Evolutionary conservation across 1,140 invertebrate species (phyloP), one percentile per base, ranked within the genome.

Genomic region (Orussus abietinus): DNA sequence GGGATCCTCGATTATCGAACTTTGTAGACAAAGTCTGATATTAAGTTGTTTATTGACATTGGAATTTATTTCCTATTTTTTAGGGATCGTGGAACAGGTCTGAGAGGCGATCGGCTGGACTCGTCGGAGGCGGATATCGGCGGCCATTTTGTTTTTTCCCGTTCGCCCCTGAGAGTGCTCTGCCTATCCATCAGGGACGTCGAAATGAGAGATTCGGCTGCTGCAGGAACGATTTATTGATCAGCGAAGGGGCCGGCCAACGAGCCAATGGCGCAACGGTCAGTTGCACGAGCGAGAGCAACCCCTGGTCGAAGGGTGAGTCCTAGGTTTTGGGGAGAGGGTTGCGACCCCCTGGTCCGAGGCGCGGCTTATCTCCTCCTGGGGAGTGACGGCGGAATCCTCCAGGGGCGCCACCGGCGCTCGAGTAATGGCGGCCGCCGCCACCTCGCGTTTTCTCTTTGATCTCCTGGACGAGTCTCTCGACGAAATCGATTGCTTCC

Each of bases 141-240:
- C 22, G 6, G 6, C n/a, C 22, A 25, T 25, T 25, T 25, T 25
- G 6, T n/a, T n/a, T n/a, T n/a, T n/a, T n/a, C n/a, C n/a, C n/a
- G n/a, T n/a, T n/a, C n/a, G n/a, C n/a, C 6, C n/a, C 6, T 6
- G 22, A 25, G 22, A 25, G 22, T 6, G n/a, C 22, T 6, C 6
- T 25, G 6, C 34, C 18, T 18, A 36, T 36, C 34, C 34, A 36
- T 36, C 34, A 36, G 21, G 30, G 36, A 21, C 34, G 37, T 44
- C 34, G 25, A 36, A 36, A 36, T 36, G 34, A 36, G 34, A 15
- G 4, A 15, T 36, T 32, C 18, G 34, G 34, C 21, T 34, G 50
- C 42, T 53, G 48, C 47, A 66, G 59, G 62, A 63, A 63, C 57
- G 59, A 69, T 69, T 69, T 71, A 71, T 69, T 66, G 66, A 69